Conservation (phyloP, 2,113 vertebrate species). For the Myotis lucifugus region DNA sequence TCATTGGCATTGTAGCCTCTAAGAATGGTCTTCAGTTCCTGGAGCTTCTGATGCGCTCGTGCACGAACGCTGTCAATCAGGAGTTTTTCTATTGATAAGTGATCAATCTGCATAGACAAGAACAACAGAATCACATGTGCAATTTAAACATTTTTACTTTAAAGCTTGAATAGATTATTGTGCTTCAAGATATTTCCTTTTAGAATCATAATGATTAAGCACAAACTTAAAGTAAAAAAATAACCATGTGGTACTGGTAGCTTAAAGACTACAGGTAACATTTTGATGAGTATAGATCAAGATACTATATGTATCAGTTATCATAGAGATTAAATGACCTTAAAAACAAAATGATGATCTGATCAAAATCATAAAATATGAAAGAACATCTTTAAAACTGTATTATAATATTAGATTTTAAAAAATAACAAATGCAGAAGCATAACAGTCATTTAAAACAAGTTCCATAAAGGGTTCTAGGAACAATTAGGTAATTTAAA, state of each 20-base stretch:
- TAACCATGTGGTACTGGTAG: neutral
- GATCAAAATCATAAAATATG: conserved; percentile 31
- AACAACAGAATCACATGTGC: neutral
- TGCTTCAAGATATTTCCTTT: conserved; percentile 40
- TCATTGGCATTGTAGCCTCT: conserved; percentile 93
- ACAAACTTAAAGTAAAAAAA: conserved; percentile 61
- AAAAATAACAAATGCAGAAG: conserved; percentile 9
- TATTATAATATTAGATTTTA: neutral
- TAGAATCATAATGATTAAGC: conserved; percentile 17
- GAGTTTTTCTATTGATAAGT: conserved; percentile 98
- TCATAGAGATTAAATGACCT: neutral
- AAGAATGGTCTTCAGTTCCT: conserved; percentile 97
- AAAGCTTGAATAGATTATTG: conserved; percentile 12
- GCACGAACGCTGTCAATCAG: conserved; percentile 98
- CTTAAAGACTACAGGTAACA: conserved; percentile 15
- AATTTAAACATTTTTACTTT: conserved; percentile 41
- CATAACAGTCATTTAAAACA: conserved; percentile 50
- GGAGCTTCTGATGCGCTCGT: conserved; percentile 97
- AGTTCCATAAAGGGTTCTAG: conserved; percentile 54
- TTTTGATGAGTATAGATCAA: neutral
- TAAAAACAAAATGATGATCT: conserved; percentile 47
- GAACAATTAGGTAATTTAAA: conserved; percentile 43
- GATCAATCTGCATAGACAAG: conserved; percentile 91
- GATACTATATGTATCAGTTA: neutral
- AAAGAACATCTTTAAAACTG: conserved; percentile 46